These are phyloP conservation scores for Pelochelys cantorii DNA, from an alignment of 2,797 vertebrate species.

Conservation along the genomic window DNA sequence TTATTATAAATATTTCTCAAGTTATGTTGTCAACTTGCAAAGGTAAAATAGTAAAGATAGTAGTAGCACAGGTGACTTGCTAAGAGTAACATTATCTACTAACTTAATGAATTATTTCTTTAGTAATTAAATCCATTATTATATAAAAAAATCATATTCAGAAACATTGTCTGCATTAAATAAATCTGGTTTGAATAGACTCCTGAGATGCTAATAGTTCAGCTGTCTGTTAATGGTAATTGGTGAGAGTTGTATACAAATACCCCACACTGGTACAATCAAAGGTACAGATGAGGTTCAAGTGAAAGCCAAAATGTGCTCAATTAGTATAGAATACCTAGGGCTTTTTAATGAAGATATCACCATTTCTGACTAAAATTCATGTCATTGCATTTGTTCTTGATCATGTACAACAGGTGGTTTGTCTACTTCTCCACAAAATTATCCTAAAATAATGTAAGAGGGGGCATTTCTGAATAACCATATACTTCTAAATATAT, in stretches of 20 bases:
- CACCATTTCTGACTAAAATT: background rate
- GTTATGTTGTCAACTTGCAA: background rate
- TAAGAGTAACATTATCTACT: background rate
- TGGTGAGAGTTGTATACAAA: background rate
- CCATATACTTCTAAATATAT: background rate
- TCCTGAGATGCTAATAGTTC: too few species aligned
- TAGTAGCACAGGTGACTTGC: background rate
- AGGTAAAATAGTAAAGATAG: background rate
- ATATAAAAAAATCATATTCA: too few species aligned
- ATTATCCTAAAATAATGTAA: background rate
- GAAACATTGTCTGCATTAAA: too few species aligned
- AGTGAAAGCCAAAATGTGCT: background rate
- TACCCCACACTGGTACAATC: background rate
- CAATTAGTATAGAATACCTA: background rate
- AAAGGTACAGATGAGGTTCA: conserved; percentile 2
- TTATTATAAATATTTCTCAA: background rate
- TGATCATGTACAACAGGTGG: background rate
- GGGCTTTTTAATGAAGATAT: background rate
- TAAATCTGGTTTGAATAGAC: too few species aligned
- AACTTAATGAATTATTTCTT: background rate
- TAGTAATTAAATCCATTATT: background rate
- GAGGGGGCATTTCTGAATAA: background rate
- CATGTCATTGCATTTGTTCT: background rate
- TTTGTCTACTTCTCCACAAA: background rate
- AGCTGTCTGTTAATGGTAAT: background rate